Conservation (phyloP, 2,888 invertebrate species). For the Cheilosia soror region DNA sequence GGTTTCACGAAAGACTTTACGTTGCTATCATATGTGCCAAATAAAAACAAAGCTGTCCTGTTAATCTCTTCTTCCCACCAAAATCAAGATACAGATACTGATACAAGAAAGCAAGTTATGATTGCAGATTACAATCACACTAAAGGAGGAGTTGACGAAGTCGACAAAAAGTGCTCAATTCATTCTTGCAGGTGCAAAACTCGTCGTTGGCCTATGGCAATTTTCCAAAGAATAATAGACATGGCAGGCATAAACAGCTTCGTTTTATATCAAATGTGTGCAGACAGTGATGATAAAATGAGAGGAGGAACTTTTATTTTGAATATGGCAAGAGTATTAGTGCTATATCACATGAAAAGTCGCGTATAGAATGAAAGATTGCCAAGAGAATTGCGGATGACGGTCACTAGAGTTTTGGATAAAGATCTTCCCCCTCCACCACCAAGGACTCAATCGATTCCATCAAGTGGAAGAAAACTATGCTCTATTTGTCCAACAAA, state of each 20-base stretch:
- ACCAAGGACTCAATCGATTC: conserved; percentile 44
- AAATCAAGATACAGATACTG: conserved; percentile 41
- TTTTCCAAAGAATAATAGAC: conserved; percentile 64
- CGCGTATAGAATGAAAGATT: conserved; percentile 59
- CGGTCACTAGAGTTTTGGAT: conserved; percentile 43
- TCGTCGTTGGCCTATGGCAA: conserved; percentile 67
- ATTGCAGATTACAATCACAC: conserved; percentile 63
- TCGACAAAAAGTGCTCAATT: conserved; percentile 68
- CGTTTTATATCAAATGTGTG: conserved; percentile 57
- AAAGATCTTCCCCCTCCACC: conserved; percentile 59
- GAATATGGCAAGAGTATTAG: conserved; percentile 21
- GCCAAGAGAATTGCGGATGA: conserved; percentile 53
- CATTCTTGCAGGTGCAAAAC: conserved; percentile 70
- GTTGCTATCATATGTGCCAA: conserved; percentile 58
- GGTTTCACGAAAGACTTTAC: conserved; percentile 61
- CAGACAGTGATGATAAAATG: conserved; percentile 49
- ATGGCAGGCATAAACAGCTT: conserved; percentile 59
- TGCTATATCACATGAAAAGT: conserved; percentile 55
- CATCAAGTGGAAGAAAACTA: background rate
- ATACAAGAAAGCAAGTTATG: conserved; percentile 59
- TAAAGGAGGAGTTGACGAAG: conserved; percentile 45
- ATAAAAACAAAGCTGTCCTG: background rate
- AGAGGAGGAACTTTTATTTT: conserved; percentile 42
- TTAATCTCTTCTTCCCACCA: conserved; percentile 54
- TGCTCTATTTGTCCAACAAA: too few relatives aligned